Conservation (phyloP, 2,888 invertebrate species). For the Tricholauxania praeusta region DNA sequence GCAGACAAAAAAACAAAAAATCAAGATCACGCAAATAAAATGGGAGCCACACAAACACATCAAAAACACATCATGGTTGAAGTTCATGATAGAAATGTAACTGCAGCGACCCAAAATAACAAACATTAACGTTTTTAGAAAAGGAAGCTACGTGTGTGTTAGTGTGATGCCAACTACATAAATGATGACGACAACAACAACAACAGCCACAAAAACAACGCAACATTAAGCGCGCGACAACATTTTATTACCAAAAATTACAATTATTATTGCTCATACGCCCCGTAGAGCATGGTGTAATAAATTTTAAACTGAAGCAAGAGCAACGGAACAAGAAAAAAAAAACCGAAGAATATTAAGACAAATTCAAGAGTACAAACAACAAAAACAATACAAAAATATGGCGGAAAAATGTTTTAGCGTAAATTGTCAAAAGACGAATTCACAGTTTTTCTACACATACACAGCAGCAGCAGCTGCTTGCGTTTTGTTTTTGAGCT, state of each 20-base stretch:
- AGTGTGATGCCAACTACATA: too few species aligned
- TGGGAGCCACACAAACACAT: not conserved
- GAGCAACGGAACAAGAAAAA: not conserved
- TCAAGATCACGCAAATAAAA: not conserved
- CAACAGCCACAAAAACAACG: too few species aligned
- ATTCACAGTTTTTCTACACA: not conserved
- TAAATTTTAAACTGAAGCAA: constrained; percentile 2
- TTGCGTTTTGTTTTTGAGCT: not conserved
- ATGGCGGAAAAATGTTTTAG: too few species aligned
- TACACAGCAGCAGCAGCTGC: not conserved
- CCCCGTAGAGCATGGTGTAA: not conserved
- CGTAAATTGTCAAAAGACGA: not conserved
- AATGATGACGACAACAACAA: too few species aligned
- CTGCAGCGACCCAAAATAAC: too few species aligned
- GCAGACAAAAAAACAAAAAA: not conserved
- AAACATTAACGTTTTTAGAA: too few species aligned
- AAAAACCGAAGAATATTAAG: not conserved
- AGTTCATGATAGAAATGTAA: not conserved
- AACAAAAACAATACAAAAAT: too few species aligned
- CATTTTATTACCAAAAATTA: constrained; percentile 11
- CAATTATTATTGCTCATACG: constrained; percentile 20
- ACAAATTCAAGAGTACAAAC: too few species aligned
- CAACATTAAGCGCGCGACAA: not conserved
- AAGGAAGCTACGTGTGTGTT: too few species aligned
- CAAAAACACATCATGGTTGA: constrained; percentile 8